A percentile compares a stretch with the other conserved stretches of the same genome.
Conservation (phyloP, 1,140 invertebrate genomes). For the Lordiphosa collinella region DNA sequence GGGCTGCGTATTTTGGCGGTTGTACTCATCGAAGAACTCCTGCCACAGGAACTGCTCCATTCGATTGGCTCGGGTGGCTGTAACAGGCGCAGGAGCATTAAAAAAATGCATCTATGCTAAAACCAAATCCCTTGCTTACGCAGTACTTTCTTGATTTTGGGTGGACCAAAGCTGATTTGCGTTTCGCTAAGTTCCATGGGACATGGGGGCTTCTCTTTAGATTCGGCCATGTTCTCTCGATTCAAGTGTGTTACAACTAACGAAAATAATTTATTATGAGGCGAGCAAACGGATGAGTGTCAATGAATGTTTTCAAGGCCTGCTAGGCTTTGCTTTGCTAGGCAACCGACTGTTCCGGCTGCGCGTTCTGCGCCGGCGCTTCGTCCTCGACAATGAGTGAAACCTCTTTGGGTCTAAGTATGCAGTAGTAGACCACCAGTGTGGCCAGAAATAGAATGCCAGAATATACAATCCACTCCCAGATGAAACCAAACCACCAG, state of each 20-base stretch:
- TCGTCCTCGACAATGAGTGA: constrained; percentile 77
- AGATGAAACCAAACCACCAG: constrained; percentile 83
- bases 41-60: constrained; percentile 69
- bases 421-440: constrained; percentile 81
- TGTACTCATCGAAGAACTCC: constrained; percentile 64
- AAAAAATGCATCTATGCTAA: neutral
- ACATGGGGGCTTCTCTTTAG: constrained; percentile 31
- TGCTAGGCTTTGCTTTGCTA: constrained; percentile 3
- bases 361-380: neutral
- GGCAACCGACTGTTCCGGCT: neutral
- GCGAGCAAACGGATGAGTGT: constrained; percentile 13
- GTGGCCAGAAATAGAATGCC: constrained; percentile 80
- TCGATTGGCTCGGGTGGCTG: constrained; percentile 55
- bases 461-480: constrained; percentile 81
- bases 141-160: constrained; percentile 44
- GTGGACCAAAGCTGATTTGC: constrained; percentile 39
- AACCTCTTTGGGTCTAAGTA: constrained; percentile 81
- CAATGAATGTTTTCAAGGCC: constrained; percentile 11
- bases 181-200: constrained; percentile 32
- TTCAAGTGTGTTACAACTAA: constrained; percentile 22
- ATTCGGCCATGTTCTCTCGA: constrained; percentile 21
- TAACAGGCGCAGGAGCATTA: neutral
- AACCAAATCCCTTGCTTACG: constrained; percentile 30
- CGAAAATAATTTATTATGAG: constrained; percentile 61
- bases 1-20: constrained; percentile 31